phyloP scores from a whole-genome alignment of 2,888 invertebrate genomes.

The Gymnocheta viridis region DNA sequence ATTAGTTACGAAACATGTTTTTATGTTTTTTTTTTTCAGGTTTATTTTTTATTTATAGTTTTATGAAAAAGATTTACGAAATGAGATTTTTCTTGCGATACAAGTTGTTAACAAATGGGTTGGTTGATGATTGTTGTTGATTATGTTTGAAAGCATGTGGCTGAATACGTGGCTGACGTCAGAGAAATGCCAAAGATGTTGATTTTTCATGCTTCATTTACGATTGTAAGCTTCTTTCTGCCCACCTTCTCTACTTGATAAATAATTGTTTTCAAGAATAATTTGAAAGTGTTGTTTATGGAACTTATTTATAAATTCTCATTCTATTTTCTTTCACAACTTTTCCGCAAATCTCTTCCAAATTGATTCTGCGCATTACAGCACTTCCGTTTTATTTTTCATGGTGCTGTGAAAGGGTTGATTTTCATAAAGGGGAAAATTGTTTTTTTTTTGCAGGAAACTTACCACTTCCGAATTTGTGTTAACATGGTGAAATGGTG shows the following conservation, averaged over 20 bases:
- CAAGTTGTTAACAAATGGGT: conserved; percentile 30
- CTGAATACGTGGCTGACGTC: neutral
- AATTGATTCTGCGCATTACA: conserved; percentile 31
- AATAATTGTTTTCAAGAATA: too few relatives aligned
- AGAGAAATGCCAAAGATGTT: neutral
- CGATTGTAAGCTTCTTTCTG: too few relatives aligned
- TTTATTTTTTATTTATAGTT: conserved; percentile 28
- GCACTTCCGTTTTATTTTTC: conserved; percentile 44
- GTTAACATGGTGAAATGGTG: conserved; percentile 21
- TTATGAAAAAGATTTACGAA: conserved; percentile 33
- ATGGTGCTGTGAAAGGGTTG: neutral
- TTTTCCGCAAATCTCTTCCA: neutral
- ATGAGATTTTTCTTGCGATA: conserved; percentile 18
- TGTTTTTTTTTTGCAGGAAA: neutral
- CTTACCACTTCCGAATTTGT: conserved; percentile 24
- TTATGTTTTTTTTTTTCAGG: conserved; percentile 8
- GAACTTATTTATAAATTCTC: neutral
- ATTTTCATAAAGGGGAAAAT: neutral
- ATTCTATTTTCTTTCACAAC: neutral
- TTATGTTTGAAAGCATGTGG: conserved; percentile 4
- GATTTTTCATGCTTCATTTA: neutral
- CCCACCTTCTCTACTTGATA: too few relatives aligned
- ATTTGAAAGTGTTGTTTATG: neutral
- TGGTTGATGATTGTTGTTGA: neutral
- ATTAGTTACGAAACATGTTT: conserved; percentile 63